Evolutionary conservation across 2,888 invertebrate species (phyloP).

Genomic region (Lasioglossum villosulum): DNA sequence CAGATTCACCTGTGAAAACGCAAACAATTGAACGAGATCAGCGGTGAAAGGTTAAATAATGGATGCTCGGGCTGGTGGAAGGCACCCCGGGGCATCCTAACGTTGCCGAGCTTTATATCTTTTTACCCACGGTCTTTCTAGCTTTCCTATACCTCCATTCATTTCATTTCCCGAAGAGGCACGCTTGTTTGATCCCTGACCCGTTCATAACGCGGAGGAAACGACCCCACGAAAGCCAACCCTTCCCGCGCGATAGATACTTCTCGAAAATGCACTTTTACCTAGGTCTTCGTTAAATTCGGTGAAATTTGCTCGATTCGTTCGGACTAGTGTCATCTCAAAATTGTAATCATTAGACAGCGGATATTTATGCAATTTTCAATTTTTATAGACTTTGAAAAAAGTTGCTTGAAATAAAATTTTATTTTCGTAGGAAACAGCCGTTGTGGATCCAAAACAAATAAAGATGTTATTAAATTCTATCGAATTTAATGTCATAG

Average conservation of each 20-base stretch:
- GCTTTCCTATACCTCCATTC: slow-evolving; percentile 58
- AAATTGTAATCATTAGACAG: no score
- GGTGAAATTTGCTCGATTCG: not conserved
- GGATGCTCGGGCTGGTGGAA: slow-evolving; percentile 40
- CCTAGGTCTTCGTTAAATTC: slow-evolving; percentile 48
- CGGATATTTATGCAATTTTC: no score
- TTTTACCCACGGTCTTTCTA: slow-evolving; percentile 46
- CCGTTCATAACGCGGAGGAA: slow-evolving; percentile 73
- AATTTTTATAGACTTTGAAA: no score
- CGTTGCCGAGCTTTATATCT: slow-evolving; percentile 56
- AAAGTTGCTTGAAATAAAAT: no score
- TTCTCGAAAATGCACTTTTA: slow-evolving; percentile 24
- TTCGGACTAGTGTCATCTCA: no score
- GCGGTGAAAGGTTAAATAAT: slow-evolving; percentile 58
- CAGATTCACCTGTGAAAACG: slow-evolving; percentile 58
- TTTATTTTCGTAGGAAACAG: no score
- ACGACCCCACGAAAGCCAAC: slow-evolving; percentile 46
- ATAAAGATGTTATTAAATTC: no score
- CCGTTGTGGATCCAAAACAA: no score
- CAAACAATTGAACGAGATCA: slow-evolving; percentile 62
- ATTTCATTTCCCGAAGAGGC: slow-evolving; percentile 57
- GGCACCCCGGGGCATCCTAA: slow-evolving; percentile 52
- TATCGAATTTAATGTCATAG: no score
- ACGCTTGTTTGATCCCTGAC: slow-evolving; percentile 75
- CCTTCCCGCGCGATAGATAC: slow-evolving; percentile 18